Conservation (phyloP, 2,797 vertebrate species). For the Clarias pachynema region DNA sequence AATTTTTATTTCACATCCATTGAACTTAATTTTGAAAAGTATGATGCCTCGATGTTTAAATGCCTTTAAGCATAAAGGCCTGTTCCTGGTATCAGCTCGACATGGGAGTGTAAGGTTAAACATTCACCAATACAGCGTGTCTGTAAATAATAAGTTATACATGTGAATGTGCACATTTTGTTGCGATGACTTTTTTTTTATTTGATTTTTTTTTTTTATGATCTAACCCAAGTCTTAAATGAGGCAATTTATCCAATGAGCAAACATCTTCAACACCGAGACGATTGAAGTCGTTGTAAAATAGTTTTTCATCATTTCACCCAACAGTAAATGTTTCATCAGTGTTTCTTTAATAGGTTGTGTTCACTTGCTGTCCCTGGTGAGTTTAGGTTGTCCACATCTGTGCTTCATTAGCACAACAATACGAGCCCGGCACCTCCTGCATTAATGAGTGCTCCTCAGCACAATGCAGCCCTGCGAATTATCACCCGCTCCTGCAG, state of each 20-base stretch:
- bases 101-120: not conserved
- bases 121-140: not conserved
- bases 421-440: slow-evolving; percentile 68
- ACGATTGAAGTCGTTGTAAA: not conserved
- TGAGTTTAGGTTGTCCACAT: slow-evolving; percentile 76
- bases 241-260: not conserved
- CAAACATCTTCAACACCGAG: not conserved
- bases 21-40: too few species aligned
- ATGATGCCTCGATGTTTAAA: too few species aligned
- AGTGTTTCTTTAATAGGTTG: slow-evolving; percentile 31
- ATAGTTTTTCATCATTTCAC: not conserved
- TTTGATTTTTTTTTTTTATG: not conserved
- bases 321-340: not conserved
- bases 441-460: slow-evolving; percentile 69
- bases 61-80: too few species aligned
- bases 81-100: too few species aligned
- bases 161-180: not conserved
- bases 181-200: not conserved
- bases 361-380: slow-evolving; percentile 47
- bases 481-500: slow-evolving; percentile 49
- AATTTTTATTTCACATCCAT: too few species aligned
- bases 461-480: slow-evolving; percentile 56
- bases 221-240: not conserved
- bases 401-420: slow-evolving; percentile 81
- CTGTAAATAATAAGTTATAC: not conserved